Percentiles rank a stretch among this genome's conserved stretches.
phyloP scores from a whole-genome alignment of 2,888 invertebrate genomes.

The Chrysotoxum bicinctum region DNA sequence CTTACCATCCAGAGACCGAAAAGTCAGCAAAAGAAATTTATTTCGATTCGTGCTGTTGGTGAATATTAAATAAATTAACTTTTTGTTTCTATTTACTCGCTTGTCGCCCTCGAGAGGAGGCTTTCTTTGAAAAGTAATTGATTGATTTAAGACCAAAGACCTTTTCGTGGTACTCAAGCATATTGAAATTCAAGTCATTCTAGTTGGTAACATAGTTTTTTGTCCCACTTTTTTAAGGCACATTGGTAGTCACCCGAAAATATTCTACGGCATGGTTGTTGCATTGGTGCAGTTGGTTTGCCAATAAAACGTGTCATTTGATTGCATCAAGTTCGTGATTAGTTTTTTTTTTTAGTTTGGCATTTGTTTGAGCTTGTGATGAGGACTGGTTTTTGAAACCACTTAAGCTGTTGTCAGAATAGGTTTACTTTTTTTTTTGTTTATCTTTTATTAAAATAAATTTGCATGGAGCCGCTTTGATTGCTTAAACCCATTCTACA shows the following conservation, averaged over 20 bases:
- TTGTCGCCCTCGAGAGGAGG: conserved; percentile 6
- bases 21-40: conserved; percentile 7
- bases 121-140: conserved; percentile 7
- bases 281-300: conserved; percentile 1
- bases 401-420: not conserved
- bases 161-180: not conserved
- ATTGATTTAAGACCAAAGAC: conserved; percentile 30
- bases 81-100: conserved; percentile 18
- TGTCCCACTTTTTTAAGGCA: conserved; percentile 4
- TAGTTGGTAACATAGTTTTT: not conserved
- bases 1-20: not conserved
- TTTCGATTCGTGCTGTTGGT: conserved; percentile 1
- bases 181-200: conserved; percentile 16
- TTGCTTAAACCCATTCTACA: no score
- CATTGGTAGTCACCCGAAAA: not conserved
- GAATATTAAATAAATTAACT: not conserved
- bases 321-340: conserved; percentile 12
- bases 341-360: not conserved
- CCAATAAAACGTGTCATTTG: conserved; percentile 8
- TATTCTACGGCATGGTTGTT: not conserved
- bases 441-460: not conserved
- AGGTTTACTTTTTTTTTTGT: not conserved
- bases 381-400: not conserved
- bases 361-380: not conserved
- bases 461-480: not conserved